Conservation (phyloP, 2,113 vertebrate species). For the Xyliphius kryptos region DNA sequence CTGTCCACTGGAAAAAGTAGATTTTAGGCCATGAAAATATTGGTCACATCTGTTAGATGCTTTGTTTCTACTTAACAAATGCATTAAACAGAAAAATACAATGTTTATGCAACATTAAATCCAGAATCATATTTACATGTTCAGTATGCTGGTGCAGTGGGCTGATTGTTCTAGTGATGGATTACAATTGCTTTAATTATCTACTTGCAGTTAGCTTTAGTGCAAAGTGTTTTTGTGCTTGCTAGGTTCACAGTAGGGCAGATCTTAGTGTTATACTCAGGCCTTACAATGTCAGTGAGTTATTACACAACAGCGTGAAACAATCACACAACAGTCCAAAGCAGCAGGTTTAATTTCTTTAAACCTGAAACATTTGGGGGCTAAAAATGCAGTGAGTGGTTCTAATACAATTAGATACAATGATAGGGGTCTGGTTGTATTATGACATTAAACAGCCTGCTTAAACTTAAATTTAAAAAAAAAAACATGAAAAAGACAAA, state of each 20-base stretch:
- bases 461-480: no score
- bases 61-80: no score
- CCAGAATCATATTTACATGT: not conserved
- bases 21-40: no score
- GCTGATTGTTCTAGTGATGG: not conserved
- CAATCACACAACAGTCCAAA: not conserved
- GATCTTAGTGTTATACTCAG: not conserved
- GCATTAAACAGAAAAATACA: no score
- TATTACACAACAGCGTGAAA: conserved; percentile 20
- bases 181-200: conserved; percentile 22
- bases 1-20: no score
- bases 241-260: conserved; percentile 25
- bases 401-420: not conserved
- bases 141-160: not conserved
- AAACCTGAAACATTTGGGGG: not conserved
- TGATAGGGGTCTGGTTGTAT: no score
- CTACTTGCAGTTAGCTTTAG: conserved; percentile 8
- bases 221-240: conserved; percentile 1
- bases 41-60: no score
- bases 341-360: not conserved
- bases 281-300: not conserved
- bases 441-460: no score
- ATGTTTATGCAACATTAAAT: not conserved
- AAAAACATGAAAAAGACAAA: no score
- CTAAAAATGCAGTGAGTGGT: not conserved